These are phyloP conservation scores for Drosophila anomalata DNA, from an alignment of 2,888 invertebrate genomes.

Conservation along the genomic window DNA sequence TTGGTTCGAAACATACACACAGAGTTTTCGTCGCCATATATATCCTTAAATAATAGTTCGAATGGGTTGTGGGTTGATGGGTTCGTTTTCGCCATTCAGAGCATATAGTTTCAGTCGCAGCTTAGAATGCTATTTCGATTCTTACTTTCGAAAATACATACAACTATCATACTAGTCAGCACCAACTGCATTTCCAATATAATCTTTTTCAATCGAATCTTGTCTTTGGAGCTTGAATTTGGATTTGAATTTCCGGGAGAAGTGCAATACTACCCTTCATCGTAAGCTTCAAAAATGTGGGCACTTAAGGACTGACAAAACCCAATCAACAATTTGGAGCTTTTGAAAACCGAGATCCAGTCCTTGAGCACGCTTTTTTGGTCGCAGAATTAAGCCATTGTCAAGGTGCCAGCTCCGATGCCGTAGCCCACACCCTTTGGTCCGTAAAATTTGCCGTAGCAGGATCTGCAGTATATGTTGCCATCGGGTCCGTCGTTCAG, in stretches of 20 bases:
- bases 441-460: slow-evolving; percentile 93
- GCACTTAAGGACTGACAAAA: slow-evolving; percentile 5
- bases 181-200: slow-evolving; percentile 17
- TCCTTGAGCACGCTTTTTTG: slow-evolving; percentile 29
- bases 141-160: slow-evolving; percentile 11
- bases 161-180: slow-evolving; percentile 24
- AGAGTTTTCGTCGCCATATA: slow-evolving; percentile 24
- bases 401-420: slow-evolving; percentile 93
- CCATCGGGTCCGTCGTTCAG: slow-evolving; percentile 95
- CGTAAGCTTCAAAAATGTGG: slow-evolving; percentile 38
- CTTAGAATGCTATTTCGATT: slow-evolving; percentile 24
- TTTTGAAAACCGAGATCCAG: slow-evolving; percentile 5
- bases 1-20: slow-evolving; percentile 11
- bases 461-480: slow-evolving; percentile 95
- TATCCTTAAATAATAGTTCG: slow-evolving; percentile 7
- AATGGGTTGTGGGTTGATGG: background rate
- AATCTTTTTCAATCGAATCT: slow-evolving; percentile 6
- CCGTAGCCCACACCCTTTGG: slow-evolving; percentile 95
- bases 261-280: slow-evolving; percentile 30
- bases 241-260: slow-evolving; percentile 1
- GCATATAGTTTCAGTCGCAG: slow-evolving; percentile 19
- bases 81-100: slow-evolving; percentile 21
- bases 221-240: slow-evolving; percentile 30
- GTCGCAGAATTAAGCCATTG: slow-evolving; percentile 88
- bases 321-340: slow-evolving; percentile 20